These are phyloP conservation scores for Gymnodraco acuticeps DNA, from an alignment of 2,797 vertebrate genomes.

Conservation along the genomic window DNA sequence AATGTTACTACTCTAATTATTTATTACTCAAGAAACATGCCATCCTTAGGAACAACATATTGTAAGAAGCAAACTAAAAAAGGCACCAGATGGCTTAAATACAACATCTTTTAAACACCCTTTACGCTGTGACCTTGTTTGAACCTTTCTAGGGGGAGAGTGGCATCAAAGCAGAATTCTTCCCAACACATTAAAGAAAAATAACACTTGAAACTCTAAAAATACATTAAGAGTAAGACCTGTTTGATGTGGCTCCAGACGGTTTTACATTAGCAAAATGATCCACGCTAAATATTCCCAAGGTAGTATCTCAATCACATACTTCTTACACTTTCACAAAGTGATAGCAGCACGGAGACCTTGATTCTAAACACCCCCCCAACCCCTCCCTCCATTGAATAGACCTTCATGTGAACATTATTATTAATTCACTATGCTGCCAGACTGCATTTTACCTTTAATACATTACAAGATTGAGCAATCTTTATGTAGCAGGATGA, in stretches of 20 bases:
- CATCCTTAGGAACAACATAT: not conserved
- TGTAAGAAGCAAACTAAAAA: conserved; percentile 1
- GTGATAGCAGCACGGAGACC: conserved; percentile 27
- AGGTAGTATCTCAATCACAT: conserved; percentile 44
- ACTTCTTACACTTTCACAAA: conserved; percentile 26
- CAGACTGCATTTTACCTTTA: conserved; percentile 68
- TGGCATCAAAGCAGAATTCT: conserved; percentile 23
- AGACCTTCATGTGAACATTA: conserved; percentile 66
- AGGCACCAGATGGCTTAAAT: conserved; percentile 28
- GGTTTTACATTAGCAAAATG: conserved; percentile 17
- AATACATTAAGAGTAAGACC: not conserved
- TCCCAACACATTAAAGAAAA: conserved; percentile 26
- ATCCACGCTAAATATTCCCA: conserved; percentile 34
- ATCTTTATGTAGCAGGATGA: conserved; percentile 28
- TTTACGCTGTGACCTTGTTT: conserved; percentile 4
- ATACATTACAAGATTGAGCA: conserved; percentile 72
- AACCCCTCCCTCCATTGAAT: conserved; percentile 39
- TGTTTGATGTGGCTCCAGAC: conserved; percentile 37
- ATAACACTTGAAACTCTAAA: conserved; percentile 26
- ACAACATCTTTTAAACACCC: not conserved
- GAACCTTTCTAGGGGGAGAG: not conserved
- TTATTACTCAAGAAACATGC: too few relatives aligned
- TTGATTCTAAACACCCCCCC: conserved; percentile 39
- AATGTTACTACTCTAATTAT: too few relatives aligned
- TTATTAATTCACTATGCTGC: conserved; percentile 77